Evolutionary conservation across 2,797 vertebrate genomes (phyloP).

Genomic region (Eutrigla gurnardus): DNA sequence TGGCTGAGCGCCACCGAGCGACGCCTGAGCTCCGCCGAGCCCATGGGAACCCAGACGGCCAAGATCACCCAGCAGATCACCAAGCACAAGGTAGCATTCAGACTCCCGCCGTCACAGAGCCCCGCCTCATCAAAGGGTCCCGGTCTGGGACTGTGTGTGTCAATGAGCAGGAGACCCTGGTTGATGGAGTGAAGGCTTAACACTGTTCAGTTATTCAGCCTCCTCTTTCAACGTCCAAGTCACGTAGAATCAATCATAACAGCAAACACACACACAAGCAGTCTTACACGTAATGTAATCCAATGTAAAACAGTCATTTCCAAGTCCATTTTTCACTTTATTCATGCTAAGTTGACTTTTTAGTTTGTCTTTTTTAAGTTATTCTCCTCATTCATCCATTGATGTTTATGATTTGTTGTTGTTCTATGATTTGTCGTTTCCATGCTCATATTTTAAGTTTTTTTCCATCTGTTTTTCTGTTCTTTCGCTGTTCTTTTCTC

Average conservation of each 20-base stretch:
- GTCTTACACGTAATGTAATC: background rate
- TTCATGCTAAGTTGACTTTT: slow-evolving; percentile 9
- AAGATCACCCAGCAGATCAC: slow-evolving; percentile 98
- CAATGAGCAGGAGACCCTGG: background rate
- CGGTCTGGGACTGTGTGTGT: too few species aligned
- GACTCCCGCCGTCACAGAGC: background rate
- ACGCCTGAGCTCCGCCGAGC: slow-evolving; percentile 94
- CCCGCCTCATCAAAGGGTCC: too few species aligned
- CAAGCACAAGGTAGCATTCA: slow-evolving; percentile 92
- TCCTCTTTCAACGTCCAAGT: background rate
- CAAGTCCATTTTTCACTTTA: background rate
- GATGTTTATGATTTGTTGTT: slow-evolving; percentile 48
- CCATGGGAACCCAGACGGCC: slow-evolving; percentile 95
- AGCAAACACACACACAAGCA: background rate
- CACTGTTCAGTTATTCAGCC: background rate
- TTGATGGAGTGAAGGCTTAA: background rate
- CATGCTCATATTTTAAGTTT: slow-evolving; percentile 75
- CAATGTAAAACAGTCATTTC: background rate
- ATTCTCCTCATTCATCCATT: slow-evolving; percentile 31
- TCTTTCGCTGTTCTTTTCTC: slow-evolving; percentile 56
- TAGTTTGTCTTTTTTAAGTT: slow-evolving; percentile 23
- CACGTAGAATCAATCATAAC: background rate
- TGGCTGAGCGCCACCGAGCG: slow-evolving; percentile 96
- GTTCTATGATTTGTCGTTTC: slow-evolving; percentile 73
- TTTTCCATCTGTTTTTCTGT: slow-evolving; percentile 75